Percentiles rank a stretch among this genome's conserved stretches.
These are phyloP conservation scores for Crotalus tigris DNA, from an alignment of 2,113 vertebrate genomes.

Conservation along the genomic window DNA sequence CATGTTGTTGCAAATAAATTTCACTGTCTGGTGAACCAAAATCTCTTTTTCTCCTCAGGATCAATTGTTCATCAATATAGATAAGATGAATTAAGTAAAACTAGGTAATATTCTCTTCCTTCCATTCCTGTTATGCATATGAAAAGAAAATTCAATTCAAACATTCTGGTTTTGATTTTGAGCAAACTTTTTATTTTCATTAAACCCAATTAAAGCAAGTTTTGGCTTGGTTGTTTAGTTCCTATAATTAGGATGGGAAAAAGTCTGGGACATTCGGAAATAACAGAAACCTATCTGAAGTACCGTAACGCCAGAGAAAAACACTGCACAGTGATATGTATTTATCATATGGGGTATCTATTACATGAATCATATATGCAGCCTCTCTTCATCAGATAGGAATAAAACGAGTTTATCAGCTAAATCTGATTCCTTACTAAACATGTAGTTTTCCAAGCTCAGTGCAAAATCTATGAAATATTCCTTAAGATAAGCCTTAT, in stretches of 20 bases:
- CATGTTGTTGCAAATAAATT: neutral
- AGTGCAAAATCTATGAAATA: neutral
- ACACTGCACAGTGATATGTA: neutral
- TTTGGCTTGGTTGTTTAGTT: neutral
- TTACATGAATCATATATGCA: neutral
- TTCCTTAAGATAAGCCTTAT: neutral
- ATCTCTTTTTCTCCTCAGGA: neutral
- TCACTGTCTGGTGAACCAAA: neutral
- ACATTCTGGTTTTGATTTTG: neutral
- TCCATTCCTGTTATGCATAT: neutral
- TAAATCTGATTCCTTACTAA: neutral
- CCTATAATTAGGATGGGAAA: neutral
- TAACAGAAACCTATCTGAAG: neutral
- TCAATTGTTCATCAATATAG: neutral
- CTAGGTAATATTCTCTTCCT: neutral
- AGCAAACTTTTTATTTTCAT: neutral
- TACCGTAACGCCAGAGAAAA: neutral
- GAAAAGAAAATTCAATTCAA: neutral
- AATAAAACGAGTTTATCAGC: neutral
- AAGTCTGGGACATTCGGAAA: neutral
- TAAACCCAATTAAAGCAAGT: neutral
- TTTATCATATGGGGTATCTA: neutral
- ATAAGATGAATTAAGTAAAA: neutral
- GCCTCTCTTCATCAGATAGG: neutral
- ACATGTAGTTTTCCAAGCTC: neutral